These are phyloP conservation scores for Gymnoscopelus braueri DNA, from an alignment of 2,797 vertebrate species.

Conservation along the genomic window DNA sequence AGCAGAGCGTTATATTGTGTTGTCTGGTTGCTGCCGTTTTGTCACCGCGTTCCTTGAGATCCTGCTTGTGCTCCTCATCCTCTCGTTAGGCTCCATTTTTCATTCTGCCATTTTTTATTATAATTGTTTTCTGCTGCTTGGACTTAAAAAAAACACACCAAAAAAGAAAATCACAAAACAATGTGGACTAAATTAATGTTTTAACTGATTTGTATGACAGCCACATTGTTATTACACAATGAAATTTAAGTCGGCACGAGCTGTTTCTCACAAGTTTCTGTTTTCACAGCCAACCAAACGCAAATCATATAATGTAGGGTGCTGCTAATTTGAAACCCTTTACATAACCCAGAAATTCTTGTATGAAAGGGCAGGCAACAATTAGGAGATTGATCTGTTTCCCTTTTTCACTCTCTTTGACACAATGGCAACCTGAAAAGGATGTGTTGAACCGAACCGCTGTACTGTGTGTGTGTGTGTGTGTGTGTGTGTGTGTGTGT, in stretches of 20 bases:
- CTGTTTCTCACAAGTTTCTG: too few relatives aligned
- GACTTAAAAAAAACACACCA: neutral
- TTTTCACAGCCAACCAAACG: constrained; percentile 1
- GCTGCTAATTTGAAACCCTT: constrained; percentile 34
- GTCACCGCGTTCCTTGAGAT: neutral
- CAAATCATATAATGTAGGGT: neutral
- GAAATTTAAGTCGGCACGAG: neutral
- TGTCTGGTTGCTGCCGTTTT: neutral
- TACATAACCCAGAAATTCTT: neutral
- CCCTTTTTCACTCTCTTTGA: constrained; percentile 22
- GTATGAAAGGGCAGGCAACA: constrained; percentile 41
- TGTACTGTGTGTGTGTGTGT: neutral
- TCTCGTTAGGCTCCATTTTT: neutral
- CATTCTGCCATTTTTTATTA: neutral
- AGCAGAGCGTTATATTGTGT: neutral
- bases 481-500: neutral
- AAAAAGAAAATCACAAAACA: too few relatives aligned
- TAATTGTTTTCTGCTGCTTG: neutral
- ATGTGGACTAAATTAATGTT: too few relatives aligned
- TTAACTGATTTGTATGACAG: neutral
- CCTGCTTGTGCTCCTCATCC: neutral
- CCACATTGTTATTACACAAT: neutral
- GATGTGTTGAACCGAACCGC: neutral
- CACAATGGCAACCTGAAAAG: constrained; percentile 17
- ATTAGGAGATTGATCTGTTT: constrained; percentile 29